A percentile compares a stretch with the other conserved stretches of the same genome.
Evolutionary conservation across 1,140 invertebrate species (phyloP).

Genomic region (Tetramorium alpestre): DNA sequence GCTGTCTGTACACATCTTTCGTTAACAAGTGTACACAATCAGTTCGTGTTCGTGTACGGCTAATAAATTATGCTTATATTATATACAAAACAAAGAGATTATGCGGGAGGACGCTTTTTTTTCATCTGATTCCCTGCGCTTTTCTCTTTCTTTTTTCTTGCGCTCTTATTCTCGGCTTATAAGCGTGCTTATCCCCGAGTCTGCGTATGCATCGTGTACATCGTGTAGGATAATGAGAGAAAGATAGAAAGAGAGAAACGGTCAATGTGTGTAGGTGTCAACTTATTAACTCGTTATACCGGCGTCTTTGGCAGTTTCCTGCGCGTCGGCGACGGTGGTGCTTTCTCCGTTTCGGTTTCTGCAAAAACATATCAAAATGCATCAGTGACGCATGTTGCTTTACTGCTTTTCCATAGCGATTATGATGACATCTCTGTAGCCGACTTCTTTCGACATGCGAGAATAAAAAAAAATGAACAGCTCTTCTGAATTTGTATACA

Average conservation of each 20-base stretch:
- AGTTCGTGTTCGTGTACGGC: neutral
- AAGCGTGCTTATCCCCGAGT: slow-evolving; percentile 67
- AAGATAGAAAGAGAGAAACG: slow-evolving; percentile 77
- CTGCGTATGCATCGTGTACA: slow-evolving; percentile 72
- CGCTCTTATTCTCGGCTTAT: slow-evolving; percentile 62
- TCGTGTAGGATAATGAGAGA: slow-evolving; percentile 75
- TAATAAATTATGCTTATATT: slow-evolving; percentile 26
- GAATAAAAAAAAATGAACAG: neutral
- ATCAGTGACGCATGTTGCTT: neutral
- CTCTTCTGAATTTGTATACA: neutral
- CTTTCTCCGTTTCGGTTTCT: slow-evolving; percentile 92
- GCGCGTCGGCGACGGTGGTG: slow-evolving; percentile 94
- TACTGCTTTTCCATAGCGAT: neutral
- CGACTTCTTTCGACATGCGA: neutral
- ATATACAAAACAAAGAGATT: slow-evolving; percentile 52
- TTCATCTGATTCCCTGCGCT: slow-evolving; percentile 21
- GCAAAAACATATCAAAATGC: slow-evolving; percentile 83
- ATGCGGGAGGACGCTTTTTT: slow-evolving; percentile 22
- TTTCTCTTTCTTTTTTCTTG: slow-evolving; percentile 49
- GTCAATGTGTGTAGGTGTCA: slow-evolving; percentile 84
- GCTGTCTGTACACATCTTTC: slow-evolving; percentile 3
- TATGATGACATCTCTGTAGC: neutral
- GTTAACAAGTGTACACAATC: slow-evolving; percentile 24
- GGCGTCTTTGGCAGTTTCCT: slow-evolving; percentile 97
- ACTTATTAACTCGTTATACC: slow-evolving; percentile 91